A percentile compares a stretch with the other conserved stretches of the same genome.
Conservation (phyloP, 2,113 vertebrate species). For the Otocyon megalotis region DNA sequence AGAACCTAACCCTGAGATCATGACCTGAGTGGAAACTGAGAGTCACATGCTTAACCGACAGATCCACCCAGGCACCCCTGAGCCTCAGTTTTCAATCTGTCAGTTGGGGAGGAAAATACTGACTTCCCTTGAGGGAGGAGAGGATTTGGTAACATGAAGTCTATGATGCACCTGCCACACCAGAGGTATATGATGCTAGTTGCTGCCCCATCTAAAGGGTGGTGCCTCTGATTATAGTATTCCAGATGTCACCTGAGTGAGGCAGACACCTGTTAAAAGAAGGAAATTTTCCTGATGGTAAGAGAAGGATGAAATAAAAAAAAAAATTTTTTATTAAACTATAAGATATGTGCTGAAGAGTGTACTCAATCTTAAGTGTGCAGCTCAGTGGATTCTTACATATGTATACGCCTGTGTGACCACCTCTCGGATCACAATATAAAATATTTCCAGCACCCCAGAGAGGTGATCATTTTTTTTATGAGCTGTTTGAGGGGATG, state of each 20-base stretch:
- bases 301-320: neutral
- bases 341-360: neutral
- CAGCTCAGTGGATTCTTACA: neutral
- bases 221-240: neutral
- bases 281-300: neutral
- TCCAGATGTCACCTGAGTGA: neutral
- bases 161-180: rapidly evolving
- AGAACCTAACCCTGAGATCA: neutral
- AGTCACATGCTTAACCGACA: too few relatives aligned
- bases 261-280: neutral
- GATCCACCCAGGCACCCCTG: too few relatives aligned
- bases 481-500: neutral
- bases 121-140: neutral
- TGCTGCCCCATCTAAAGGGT: too few relatives aligned
- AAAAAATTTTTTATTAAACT: neutral
- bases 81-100: neutral
- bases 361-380: neutral
- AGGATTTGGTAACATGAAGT: neutral
- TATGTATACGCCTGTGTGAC: too few relatives aligned
- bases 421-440: neutral
- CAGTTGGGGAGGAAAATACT: neutral
- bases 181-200: rapidly evolving
- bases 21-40: too few relatives aligned
- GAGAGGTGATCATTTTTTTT: neutral
- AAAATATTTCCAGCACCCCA: neutral